Percentiles rank a stretch among this genome's conserved stretches.
These are phyloP conservation scores for Coremacera marginata DNA, from an alignment of 2,888 invertebrate species.

Conservation along the genomic window DNA sequence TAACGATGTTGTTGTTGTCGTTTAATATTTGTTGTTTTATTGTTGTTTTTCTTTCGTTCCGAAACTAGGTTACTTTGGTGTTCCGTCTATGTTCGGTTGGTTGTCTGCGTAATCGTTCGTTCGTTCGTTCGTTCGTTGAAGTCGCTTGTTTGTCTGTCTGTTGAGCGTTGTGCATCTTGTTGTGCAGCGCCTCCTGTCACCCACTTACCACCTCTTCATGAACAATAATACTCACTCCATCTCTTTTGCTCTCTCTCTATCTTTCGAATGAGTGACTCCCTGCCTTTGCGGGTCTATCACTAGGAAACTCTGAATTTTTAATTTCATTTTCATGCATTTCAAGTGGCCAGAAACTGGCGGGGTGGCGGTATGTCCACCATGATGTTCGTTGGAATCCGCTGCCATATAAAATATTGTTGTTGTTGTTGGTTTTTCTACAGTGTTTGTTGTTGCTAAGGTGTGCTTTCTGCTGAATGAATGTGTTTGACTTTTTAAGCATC, in stretches of 20 bases:
- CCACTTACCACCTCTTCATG: too few relatives aligned
- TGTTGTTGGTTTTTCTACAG: background rate
- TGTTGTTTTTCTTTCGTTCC: conserved; percentile 37
- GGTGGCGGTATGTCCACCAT: too few relatives aligned
- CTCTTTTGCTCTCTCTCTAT: too few relatives aligned
- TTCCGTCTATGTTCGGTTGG: conserved; percentile 46
- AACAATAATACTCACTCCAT: too few relatives aligned
- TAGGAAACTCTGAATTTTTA: conserved; percentile 19
- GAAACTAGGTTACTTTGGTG: conserved; percentile 58
- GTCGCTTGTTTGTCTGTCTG: conserved; percentile 31
- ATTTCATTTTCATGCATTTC: conserved; percentile 21
- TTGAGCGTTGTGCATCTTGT: conserved; percentile 11
- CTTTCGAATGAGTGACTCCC: background rate
- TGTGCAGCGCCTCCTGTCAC: background rate
- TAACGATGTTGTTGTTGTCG: background rate
- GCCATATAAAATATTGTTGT: background rate
- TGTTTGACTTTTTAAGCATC: background rate
- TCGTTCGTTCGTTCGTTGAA: conserved; percentile 17
- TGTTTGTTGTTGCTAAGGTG: background rate
- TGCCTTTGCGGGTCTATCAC: background rate
- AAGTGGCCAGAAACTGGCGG: too few relatives aligned
- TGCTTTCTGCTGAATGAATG: background rate
- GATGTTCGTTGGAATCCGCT: background rate
- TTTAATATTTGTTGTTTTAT: conserved; percentile 17
- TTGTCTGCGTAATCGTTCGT: conserved; percentile 11